phyloP scores from a whole-genome alignment of 2,113 vertebrate genomes.

The Pterocles orientalis region DNA sequence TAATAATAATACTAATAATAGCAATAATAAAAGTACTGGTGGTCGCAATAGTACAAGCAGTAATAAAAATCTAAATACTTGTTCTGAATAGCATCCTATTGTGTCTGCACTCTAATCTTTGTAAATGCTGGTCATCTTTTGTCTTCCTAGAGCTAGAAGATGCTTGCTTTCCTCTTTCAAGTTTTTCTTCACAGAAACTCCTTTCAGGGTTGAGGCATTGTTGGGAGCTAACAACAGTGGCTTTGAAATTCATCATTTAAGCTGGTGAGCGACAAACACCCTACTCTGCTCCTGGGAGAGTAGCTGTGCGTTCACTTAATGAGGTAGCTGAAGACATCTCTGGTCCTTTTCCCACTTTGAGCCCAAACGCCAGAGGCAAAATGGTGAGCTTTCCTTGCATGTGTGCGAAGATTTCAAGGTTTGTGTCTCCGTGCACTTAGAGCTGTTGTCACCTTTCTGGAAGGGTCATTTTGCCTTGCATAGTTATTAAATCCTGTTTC shows the following conservation, averaged over 20 bases:
- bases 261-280: conserved; percentile 20
- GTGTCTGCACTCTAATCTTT: neutral
- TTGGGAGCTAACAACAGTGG: conserved; percentile 18
- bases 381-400: neutral
- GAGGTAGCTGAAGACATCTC: conserved; percentile 42
- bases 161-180: conserved; percentile 24
- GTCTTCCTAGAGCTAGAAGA: conserved; percentile 38
- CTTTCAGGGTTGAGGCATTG: conserved; percentile 46
- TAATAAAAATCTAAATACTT: conserved; percentile 37
- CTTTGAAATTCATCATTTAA: conserved; percentile 52
- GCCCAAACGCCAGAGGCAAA: conserved; percentile 31
- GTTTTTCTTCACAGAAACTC: conserved; percentile 27
- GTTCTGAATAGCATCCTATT: conserved; percentile 10
- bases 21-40: conserved; percentile 7
- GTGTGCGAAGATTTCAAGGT: neutral
- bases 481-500: conserved; percentile 31
- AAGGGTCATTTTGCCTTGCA: conserved; percentile 42
- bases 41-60: conserved; percentile 10
- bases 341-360: conserved; percentile 36
- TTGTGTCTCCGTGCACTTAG: neutral
- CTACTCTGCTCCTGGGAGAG: conserved; percentile 17
- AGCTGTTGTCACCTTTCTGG: conserved; percentile 38
- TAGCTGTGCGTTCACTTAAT: conserved; percentile 30
- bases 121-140: conserved; percentile 47
- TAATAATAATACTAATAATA: neutral